phyloP scores from a whole-genome alignment of 1,140 invertebrate genomes.

The Atta texana region DNA sequence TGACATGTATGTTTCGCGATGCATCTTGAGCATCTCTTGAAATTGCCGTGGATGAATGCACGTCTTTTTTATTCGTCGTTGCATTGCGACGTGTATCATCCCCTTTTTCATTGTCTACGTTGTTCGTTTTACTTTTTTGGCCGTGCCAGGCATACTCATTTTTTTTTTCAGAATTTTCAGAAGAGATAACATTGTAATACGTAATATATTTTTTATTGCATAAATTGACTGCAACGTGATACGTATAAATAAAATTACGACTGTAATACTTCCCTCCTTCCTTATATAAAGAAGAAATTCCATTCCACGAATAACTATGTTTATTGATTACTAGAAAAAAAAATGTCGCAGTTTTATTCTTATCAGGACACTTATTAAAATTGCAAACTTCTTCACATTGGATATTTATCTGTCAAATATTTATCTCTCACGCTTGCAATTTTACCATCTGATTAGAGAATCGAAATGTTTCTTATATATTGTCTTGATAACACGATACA shows the following conservation, averaged over 20 bases:
- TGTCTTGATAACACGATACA: background rate
- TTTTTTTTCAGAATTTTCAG: conserved; percentile 20
- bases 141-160: background rate
- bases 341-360: conserved; percentile 18
- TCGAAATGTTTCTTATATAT: background rate
- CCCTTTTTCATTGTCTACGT: background rate
- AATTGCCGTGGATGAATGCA: conserved; percentile 1
- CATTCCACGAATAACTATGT: background rate
- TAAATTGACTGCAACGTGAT: conserved; percentile 8
- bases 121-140: conserved; percentile 20
- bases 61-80: conserved; percentile 27
- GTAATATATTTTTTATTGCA: background rate
- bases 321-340: conserved; percentile 25
- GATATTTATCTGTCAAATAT: background rate
- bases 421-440: background rate
- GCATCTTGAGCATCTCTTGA: conserved; percentile 31
- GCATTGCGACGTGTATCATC: background rate
- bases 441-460: conserved; percentile 18
- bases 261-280: background rate
- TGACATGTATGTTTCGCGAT: conserved; percentile 46
- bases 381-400: background rate
- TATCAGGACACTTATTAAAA: conserved; percentile 10
- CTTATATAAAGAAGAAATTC: background rate
- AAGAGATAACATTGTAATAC: background rate
- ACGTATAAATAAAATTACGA: conserved; percentile 22